phyloP scores from a whole-genome alignment of 2,113 vertebrate species.

The Cephalophus harveyi region DNA sequence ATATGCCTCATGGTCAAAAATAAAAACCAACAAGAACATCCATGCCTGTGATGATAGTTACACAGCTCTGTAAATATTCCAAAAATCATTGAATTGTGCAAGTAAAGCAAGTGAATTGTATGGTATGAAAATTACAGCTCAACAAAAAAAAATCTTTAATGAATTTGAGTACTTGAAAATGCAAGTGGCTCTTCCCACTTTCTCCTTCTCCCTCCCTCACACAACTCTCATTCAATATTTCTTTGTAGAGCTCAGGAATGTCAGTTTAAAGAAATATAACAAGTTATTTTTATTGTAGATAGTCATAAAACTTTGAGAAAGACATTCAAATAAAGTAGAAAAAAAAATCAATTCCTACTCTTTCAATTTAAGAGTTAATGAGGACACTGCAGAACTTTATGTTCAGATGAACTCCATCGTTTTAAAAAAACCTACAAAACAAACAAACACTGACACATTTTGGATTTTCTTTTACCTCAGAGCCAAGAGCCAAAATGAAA shows the following conservation, averaged over 20 bases:
- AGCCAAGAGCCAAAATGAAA: constrained; percentile 58
- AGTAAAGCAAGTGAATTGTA: not conserved
- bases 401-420: not conserved
- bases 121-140: not conserved
- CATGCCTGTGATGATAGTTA: not conserved
- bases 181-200: not conserved
- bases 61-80: not conserved
- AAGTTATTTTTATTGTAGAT: not conserved
- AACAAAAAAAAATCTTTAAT: not conserved
- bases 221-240: not conserved
- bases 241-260: not conserved
- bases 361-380: not conserved
- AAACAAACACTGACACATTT: not conserved
- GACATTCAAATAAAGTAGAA: not conserved
- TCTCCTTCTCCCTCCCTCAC: not conserved
- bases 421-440: not conserved
- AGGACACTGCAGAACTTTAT: not conserved
- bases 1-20: not conserved
- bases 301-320: not conserved
- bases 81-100: not conserved
- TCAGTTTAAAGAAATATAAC: constrained; percentile 30
- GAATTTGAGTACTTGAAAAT: not conserved
- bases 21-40: not conserved
- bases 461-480: constrained; percentile 26
- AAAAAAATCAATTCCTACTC: not conserved